Base-by-base conservation (phyloP, 2,888 invertebrate genomes). In the Caenorhabditis plicata region DNA sequence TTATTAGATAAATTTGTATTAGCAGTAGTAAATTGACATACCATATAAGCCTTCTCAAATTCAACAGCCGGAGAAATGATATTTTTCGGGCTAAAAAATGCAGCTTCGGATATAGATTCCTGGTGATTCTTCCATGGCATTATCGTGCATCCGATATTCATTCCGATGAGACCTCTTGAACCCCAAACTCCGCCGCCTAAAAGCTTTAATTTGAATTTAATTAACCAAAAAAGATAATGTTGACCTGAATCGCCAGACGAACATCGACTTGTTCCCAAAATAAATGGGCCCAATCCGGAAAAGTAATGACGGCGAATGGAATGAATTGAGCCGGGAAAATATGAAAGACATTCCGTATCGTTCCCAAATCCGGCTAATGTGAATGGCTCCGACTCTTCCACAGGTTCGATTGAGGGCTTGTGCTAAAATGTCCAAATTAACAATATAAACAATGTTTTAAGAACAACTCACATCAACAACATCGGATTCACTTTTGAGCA, bases 111-210 rank as follows among this genome's bases (percentile, higher is more conserved):
- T 15, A 64, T 66, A n/a, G 64, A 55, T 19, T 45, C 39, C 15
- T 63, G 57, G 39, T 64, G 64, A 47, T 2, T 2, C 20, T 29
- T 7, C 43, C 5, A 15, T 43, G 65, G 65, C 65, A 65, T 64
- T 41, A 23, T 66, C 1, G 65, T 64, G 33, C 52, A 56, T 0
- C 56, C 64, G 22, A 2, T 43, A 45, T 64, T 66, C 39, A 64
- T 64, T 26, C 65, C 65, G 22, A 64, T 51, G 3, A 64, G 65
- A 4, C 65, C 57, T 19, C 44, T 4, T 13, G 63, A 1, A 23
- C 64, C 57, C 64, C 64, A 64, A 20, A 45, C 27, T 15, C 57
- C 64, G 29, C 36, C 64, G 44, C 64, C 64, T 64, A 66, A 57
- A 66, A 58, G 44, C 60, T 55, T 61, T 41, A 52, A 8, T 29